These are phyloP conservation scores for Lynx canadensis DNA, from an alignment of 2,113 vertebrate species.

Conservation along the genomic window DNA sequence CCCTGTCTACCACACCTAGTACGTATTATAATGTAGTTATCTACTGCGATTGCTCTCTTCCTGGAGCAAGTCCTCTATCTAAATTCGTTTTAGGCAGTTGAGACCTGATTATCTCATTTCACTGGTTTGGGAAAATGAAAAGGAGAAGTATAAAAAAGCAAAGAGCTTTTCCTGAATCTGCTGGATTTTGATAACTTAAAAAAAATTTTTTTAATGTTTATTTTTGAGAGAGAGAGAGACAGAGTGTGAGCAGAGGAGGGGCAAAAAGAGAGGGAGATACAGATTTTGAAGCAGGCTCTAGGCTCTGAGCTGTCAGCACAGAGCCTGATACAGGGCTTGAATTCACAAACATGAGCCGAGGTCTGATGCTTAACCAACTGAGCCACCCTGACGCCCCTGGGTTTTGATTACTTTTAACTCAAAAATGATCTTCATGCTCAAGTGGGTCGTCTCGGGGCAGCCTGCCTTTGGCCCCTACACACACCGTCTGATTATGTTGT, in stretches of 20 bases:
- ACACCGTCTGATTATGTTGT: background rate
- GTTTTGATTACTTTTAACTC: background rate
- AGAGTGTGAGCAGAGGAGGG: no score
- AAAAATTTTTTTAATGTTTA: no score
- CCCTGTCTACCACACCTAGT: background rate
- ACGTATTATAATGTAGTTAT: background rate
- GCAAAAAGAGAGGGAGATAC: no score
- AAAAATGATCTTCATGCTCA: background rate
- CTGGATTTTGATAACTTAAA: background rate
- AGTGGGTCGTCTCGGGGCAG: background rate
- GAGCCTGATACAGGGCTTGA: no score
- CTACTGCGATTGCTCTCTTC: background rate
- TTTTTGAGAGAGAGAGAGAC: no score
- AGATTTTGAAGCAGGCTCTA: no score
- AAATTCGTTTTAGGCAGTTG: background rate
- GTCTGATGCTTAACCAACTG: no score
- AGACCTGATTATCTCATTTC: no score
- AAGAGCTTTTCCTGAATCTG: background rate
- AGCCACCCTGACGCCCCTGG: no score
- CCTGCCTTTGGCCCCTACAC: background rate
- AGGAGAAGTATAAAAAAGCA: background rate
- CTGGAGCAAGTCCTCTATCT: background rate
- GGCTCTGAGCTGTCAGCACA: no score
- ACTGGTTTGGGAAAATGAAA: no score
- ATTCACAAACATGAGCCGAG: no score